phyloP scores from a whole-genome alignment of 2,113 vertebrate species.

The Mus pahari region DNA sequence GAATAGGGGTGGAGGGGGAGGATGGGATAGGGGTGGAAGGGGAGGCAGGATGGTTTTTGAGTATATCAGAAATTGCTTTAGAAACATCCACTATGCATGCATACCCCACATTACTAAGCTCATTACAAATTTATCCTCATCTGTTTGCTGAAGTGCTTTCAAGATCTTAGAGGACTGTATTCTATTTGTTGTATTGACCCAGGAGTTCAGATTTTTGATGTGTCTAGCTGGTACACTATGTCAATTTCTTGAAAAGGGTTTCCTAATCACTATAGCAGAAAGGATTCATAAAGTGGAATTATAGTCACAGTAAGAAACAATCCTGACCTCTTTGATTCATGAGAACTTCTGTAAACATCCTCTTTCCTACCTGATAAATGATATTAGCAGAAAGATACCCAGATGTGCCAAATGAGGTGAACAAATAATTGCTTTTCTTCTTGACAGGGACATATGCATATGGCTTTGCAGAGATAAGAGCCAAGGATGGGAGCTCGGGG shows the following conservation, averaged over 20 bases:
- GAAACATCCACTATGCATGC: conserved; percentile 79
- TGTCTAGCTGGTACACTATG: neutral
- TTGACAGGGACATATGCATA: neutral
- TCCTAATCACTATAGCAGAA: neutral
- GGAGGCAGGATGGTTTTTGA: conserved; percentile 84
- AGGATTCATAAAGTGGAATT: conserved; percentile 22
- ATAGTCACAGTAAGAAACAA: neutral
- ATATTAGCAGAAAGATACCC: neutral
- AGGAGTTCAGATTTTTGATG: neutral
- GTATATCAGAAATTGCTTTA: conserved; percentile 86
- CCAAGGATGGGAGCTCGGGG: neutral
- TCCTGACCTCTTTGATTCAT: neutral
- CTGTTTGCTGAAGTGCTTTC: conserved; percentile 80
- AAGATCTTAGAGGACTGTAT: conserved; percentile 44
- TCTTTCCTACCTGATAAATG: neutral
- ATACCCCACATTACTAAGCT: conserved; percentile 84
- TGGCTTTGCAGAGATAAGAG: neutral
- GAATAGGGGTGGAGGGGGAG: neutral
- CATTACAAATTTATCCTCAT: conserved; percentile 83
- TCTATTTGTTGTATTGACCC: conserved; percentile 57
- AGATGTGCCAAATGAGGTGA: neutral
- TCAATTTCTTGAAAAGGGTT: neutral
- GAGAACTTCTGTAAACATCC: neutral
- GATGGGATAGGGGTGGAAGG: neutral
- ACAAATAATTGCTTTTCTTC: neutral